Evolutionary conservation across 1,140 invertebrate species (phyloP).

Genomic region (Ganaspis sp.): DNA sequence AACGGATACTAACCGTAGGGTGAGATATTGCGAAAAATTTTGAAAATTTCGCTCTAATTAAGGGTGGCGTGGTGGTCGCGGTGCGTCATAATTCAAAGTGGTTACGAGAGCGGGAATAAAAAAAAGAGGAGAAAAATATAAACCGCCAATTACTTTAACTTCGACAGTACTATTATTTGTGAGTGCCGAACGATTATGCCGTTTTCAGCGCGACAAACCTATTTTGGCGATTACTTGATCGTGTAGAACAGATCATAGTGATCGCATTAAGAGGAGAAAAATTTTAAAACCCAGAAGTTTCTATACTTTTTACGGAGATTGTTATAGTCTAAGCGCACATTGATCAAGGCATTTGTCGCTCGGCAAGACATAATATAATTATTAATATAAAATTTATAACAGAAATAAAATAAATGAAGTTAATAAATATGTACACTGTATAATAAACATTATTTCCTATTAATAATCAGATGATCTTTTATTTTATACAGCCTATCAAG

Average conservation of each 20-base stretch:
- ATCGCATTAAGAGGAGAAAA: conserved; percentile 68
- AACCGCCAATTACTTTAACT: conserved; percentile 76
- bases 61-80: conserved; percentile 44
- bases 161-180: conserved; percentile 76
- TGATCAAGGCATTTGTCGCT: conserved; percentile 75
- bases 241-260: conserved; percentile 62
- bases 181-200: conserved; percentile 75
- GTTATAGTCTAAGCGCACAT: conserved; percentile 76
- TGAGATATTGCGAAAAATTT: conserved; percentile 65
- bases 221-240: conserved; percentile 74
- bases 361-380: conserved; percentile 76
- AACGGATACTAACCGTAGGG: conserved; percentile 71
- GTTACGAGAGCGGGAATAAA: conserved; percentile 41
- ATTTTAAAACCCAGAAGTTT: conserved; percentile 73
- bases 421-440: conserved; percentile 77
- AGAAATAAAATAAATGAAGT: conserved; percentile 76
- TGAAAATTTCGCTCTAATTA: conserved; percentile 58
- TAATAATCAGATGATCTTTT: conserved; percentile 60
- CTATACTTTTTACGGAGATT: conserved; percentile 76
- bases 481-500: background rate
- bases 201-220: conserved; percentile 72
- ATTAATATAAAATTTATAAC: conserved; percentile 77
- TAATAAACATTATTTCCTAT: conserved; percentile 78
- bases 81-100: conserved; percentile 38
- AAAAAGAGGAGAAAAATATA: conserved; percentile 58